These are phyloP conservation scores for Peribatodes rhomboidaria DNA, from an alignment of 2,888 invertebrate genomes.

Conservation along the genomic window DNA sequence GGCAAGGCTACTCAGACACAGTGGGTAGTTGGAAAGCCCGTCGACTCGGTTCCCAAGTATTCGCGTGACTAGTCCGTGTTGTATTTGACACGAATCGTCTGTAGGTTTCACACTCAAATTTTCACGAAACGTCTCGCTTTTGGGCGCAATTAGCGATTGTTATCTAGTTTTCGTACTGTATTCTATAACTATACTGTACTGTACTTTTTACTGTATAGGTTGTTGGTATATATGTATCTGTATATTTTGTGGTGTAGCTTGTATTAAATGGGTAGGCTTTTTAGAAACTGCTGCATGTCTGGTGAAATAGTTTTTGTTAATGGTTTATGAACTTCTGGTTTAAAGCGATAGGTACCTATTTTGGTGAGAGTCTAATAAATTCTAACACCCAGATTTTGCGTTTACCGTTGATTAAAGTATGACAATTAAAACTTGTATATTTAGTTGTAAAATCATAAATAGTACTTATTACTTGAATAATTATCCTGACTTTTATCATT, in stretches of 20 bases:
- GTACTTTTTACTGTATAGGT: too few relatives aligned
- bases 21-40: constrained; percentile 52
- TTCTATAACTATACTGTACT: too few relatives aligned
- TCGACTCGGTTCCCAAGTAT: constrained; percentile 27
- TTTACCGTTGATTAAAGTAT: too few relatives aligned
- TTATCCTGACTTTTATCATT: too few relatives aligned
- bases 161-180: constrained; percentile 68
- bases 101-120: constrained; percentile 82
- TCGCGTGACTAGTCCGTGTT: constrained; percentile 71
- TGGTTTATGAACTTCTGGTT: constrained; percentile 19
- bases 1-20: constrained; percentile 31
- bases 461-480: too few relatives aligned
- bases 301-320: constrained; percentile 15
- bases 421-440: too few relatives aligned
- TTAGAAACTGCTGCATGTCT: constrained; percentile 31
- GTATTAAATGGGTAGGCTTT: constrained; percentile 33
- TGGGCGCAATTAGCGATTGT: constrained; percentile 79
- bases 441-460: too few relatives aligned
- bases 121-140: constrained; percentile 74
- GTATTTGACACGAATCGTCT: constrained; percentile 75
- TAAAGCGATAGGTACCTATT: not conserved
- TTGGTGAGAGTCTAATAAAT: not conserved
- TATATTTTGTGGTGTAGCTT: constrained; percentile 55
- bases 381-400: too few relatives aligned
- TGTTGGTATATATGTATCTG: too few relatives aligned